Conservation (phyloP, 2,113 vertebrate species). For the Bagarius yarrelli region DNA sequence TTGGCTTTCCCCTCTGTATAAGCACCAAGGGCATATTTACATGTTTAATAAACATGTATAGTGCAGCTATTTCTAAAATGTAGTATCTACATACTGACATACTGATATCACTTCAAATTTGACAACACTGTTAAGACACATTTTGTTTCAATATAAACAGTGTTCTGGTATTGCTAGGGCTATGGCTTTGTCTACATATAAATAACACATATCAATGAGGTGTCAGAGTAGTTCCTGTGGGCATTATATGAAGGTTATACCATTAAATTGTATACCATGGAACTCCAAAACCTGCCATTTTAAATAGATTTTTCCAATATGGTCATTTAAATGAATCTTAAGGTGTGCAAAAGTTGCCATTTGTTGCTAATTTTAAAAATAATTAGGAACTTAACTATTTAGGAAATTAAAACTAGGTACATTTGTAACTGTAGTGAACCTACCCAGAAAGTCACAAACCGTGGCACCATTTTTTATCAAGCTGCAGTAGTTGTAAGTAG, state of each 20-base stretch:
- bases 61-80: not conserved
- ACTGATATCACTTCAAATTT: not conserved
- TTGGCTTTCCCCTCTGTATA: not conserved
- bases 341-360: not conserved
- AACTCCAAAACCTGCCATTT: not conserved
- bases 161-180: not conserved
- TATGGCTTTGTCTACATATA: conserved; percentile 29
- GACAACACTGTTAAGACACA: not conserved
- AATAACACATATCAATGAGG: not conserved
- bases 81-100: conserved; percentile 26
- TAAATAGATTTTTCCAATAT: not conserved
- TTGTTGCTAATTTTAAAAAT: not conserved
- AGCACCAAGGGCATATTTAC: not conserved
- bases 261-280: not conserved
- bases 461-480: too few relatives aligned
- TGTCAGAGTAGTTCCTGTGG: not conserved
- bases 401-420: not conserved
- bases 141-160: conserved; percentile 25
- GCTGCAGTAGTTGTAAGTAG: too few relatives aligned
- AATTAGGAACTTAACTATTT: too few relatives aligned
- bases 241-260: conserved; percentile 6
- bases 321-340: not conserved
- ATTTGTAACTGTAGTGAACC: not conserved
- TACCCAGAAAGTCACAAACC: not conserved
- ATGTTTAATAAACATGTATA: conserved; percentile 26